Conservation (phyloP, 2,113 vertebrate species). For the Neodon shergylaensis region DNA sequence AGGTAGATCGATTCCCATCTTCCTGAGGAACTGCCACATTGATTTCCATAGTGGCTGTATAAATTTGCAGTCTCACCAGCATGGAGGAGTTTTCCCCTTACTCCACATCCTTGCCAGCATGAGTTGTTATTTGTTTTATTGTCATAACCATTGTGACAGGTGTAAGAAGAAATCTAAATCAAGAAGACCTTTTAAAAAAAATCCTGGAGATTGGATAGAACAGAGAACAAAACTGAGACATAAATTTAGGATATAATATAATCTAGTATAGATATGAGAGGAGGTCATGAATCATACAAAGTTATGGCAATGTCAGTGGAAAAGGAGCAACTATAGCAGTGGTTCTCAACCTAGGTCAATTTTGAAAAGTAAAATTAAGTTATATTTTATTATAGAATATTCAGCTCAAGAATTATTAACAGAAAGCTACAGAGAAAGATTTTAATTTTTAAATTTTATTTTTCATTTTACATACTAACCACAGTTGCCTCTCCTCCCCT, state of each 20-base stretch:
- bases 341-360: background rate
- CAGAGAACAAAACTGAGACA: background rate
- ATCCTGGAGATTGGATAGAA: constrained; percentile 4
- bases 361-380: background rate
- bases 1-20: background rate
- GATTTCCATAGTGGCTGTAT: background rate
- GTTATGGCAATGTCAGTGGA: background rate
- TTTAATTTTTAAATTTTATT: constrained; percentile 7
- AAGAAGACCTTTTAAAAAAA: background rate
- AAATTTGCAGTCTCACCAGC: background rate
- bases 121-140: background rate
- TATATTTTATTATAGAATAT: constrained; percentile 12
- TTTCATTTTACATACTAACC: too few species aligned
- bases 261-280: constrained; percentile 6
- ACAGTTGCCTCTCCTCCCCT: too few species aligned
- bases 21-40: background rate
- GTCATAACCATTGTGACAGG: background rate
- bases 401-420: constrained; percentile 41
- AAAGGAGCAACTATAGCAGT: background rate
- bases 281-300: background rate
- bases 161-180: background rate
- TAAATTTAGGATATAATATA: constrained; percentile 34
- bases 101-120: background rate
- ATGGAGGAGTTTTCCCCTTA: background rate
- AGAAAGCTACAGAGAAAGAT: background rate